These are phyloP conservation scores for Chaitophorus viminalis DNA, from an alignment of 2,888 invertebrate species.

Conservation along the genomic window DNA sequence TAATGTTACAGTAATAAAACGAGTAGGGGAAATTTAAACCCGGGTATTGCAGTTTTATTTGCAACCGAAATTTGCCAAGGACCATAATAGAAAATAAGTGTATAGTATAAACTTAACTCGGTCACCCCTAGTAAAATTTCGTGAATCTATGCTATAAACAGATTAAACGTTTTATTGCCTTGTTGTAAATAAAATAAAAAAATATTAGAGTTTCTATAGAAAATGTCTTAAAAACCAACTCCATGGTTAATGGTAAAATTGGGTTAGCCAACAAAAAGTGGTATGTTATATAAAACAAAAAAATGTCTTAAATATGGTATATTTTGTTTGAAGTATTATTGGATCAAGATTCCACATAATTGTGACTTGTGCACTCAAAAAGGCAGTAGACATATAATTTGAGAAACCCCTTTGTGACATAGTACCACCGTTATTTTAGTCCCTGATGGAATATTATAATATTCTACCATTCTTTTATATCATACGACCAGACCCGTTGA, in stretches of 20 bases:
- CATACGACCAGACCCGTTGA: no score
- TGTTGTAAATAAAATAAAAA: background rate
- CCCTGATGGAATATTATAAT: background rate
- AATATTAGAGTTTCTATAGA: background rate
- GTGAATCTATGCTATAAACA: constrained; percentile 19
- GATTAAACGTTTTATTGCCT: constrained; percentile 45
- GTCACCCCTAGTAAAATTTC: background rate
- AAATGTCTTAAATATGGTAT: constrained; percentile 20
- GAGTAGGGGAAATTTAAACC: background rate
- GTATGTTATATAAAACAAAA: background rate
- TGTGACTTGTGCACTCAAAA: constrained; percentile 12
- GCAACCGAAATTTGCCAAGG: constrained; percentile 13
- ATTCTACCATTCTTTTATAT: background rate
- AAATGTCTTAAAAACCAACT: constrained; percentile 18
- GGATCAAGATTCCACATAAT: background rate
- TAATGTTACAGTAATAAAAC: background rate
- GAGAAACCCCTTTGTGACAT: background rate
- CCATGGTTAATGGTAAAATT: constrained; percentile 17
- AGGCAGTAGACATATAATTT: background rate
- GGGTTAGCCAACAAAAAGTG: background rate
- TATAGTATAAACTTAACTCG: background rate
- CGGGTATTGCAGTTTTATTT: constrained; percentile 20
- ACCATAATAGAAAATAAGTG: constrained; percentile 3
- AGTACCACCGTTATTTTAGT: background rate
- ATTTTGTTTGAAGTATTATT: constrained; percentile 19